A percentile compares a stretch with the other conserved stretches of the same genome.
Evolutionary conservation across 2,797 vertebrate species (phyloP).

Genomic region (Lagodon rhomboides): DNA sequence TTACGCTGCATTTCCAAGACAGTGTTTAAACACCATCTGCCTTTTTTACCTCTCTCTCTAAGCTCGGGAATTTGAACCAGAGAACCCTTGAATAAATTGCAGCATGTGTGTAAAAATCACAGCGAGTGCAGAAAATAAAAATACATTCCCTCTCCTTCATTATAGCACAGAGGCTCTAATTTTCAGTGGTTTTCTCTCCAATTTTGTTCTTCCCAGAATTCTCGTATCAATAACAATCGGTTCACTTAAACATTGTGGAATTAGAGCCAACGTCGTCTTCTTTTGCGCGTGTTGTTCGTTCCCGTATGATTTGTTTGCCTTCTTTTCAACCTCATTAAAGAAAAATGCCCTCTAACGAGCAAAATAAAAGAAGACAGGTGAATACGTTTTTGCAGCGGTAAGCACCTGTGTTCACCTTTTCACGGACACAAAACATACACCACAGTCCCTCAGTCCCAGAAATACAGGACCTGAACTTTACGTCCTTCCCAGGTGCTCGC

Average conservation of each 20-base stretch:
- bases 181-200: conserved; percentile 6
- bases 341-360: conserved; percentile 11
- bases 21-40: conserved; percentile 66
- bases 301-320: background rate
- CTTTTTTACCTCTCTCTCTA: conserved; percentile 55
- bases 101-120: conserved; percentile 35
- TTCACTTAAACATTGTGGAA: conserved; percentile 1
- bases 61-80: conserved; percentile 47
- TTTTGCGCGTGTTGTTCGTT: background rate
- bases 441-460: conserved; percentile 51
- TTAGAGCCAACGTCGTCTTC: background rate
- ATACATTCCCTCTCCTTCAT: conserved; percentile 13
- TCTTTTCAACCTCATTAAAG: conserved; percentile 18
- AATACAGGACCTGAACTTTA: conserved; percentile 63
- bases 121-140: conserved; percentile 34
- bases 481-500: conserved; percentile 54
- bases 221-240: background rate
- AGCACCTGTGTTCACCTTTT: conserved; percentile 42
- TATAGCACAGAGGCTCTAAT: background rate
- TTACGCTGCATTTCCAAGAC: conserved; percentile 64
- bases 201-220: conserved; percentile 6
- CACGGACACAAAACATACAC: conserved; percentile 54
- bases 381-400: conserved; percentile 8
- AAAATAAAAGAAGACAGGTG: background rate
- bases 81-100: conserved; percentile 61